Evolutionary conservation across 2,113 vertebrate genomes (phyloP).

Genomic region (Arothron firmamentum): DNA sequence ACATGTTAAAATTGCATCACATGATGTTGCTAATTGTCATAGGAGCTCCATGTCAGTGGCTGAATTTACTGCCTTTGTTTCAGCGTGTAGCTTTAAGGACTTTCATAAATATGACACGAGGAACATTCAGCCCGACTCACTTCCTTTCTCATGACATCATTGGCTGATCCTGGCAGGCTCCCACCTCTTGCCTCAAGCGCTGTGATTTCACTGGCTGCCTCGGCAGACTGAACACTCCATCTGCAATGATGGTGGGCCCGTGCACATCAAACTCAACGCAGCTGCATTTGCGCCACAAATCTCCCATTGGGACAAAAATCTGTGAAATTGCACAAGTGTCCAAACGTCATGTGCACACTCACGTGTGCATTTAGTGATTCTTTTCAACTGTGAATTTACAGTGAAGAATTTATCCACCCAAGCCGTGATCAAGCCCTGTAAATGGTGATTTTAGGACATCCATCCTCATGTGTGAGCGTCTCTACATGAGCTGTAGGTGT

Average conservation of each 20-base stretch:
- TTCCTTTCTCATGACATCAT: slow-evolving; percentile 69
- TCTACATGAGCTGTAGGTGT: background rate
- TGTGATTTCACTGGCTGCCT: slow-evolving; percentile 39
- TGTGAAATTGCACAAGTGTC: slow-evolving; percentile 22
- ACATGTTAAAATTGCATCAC: too few species aligned
- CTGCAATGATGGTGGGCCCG: slow-evolving; percentile 39
- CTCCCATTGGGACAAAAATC: slow-evolving; percentile 19
- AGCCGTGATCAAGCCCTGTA: background rate
- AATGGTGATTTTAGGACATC: background rate
- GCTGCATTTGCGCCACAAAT: slow-evolving; percentile 22
- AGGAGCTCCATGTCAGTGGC: background rate
- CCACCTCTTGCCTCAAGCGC: slow-evolving; percentile 36
- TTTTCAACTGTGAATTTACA: background rate
- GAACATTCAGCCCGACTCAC: slow-evolving; percentile 35
- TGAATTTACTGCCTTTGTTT: slow-evolving; percentile 12
- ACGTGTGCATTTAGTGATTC: background rate
- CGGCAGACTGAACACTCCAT: slow-evolving; percentile 28
- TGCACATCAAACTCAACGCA: slow-evolving; percentile 19
- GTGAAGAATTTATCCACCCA: background rate
- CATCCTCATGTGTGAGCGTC: too few species aligned
- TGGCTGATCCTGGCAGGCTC: slow-evolving; percentile 44
- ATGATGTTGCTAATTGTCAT: background rate
- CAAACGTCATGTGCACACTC: background rate
- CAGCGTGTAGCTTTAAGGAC: slow-evolving; percentile 24
- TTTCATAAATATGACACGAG: slow-evolving; percentile 36